Percentiles rank a stretch among this genome's conserved stretches.
phyloP scores from a whole-genome alignment of 2,888 invertebrate genomes.

The Tachystola acroxantha region DNA sequence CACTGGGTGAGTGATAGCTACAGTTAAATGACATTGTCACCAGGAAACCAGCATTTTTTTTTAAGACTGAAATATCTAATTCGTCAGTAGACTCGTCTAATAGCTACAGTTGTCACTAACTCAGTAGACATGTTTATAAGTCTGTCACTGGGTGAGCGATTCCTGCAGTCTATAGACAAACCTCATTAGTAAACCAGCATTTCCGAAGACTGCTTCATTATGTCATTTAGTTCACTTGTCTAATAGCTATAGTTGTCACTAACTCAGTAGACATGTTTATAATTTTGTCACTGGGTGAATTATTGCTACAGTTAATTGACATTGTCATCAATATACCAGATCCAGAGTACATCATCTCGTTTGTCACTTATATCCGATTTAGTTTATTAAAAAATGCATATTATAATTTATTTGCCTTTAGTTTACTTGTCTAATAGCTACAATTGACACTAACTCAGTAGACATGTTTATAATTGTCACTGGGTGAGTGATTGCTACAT shows the following conservation, averaged over 20 bases:
- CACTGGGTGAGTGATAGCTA: slow-evolving; percentile 8
- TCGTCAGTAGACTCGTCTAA: background rate
- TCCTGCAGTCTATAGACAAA: background rate
- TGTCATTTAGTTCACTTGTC: too few species aligned
- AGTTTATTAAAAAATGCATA: too few species aligned
- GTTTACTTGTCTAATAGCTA: background rate
- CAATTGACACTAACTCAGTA: background rate
- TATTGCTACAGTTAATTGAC: slow-evolving; percentile 1
- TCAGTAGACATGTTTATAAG: slow-evolving; percentile 17
- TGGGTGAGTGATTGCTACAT: slow-evolving; percentile 4
- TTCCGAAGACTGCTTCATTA: too few species aligned
- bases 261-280: slow-evolving; percentile 7
- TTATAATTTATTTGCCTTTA: too few species aligned
- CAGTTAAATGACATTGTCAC: background rate
- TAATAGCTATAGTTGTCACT: slow-evolving; percentile 7
- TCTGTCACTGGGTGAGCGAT: slow-evolving; percentile 13
- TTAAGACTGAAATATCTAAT: too few species aligned
- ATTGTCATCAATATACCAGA: slow-evolving; percentile 3
- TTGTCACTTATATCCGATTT: slow-evolving; percentile 7
- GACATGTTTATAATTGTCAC: slow-evolving; percentile 10
- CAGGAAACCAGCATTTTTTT: too few species aligned
- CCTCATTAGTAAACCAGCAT: too few species aligned
- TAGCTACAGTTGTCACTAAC: slow-evolving; percentile 14
- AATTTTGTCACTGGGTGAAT: slow-evolving; percentile 9
- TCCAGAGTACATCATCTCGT: background rate